These are phyloP conservation scores for Crotalus tigris DNA, from an alignment of 2,113 vertebrate genomes.

Conservation along the genomic window DNA sequence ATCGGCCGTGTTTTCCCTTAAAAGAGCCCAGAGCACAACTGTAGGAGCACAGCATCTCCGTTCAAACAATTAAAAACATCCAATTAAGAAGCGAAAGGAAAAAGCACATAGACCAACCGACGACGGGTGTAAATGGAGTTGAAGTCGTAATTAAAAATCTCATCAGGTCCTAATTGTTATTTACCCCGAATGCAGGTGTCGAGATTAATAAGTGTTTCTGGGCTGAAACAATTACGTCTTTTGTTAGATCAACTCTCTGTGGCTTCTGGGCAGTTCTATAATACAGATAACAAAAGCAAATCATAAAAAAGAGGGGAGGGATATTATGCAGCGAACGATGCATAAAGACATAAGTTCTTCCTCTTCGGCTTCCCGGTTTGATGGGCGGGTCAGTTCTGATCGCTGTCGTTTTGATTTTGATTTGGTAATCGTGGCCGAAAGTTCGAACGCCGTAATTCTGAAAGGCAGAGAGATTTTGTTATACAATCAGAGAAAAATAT, in stretches of 20 bases:
- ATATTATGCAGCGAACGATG: not conserved
- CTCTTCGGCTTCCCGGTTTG: not conserved
- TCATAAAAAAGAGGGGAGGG: slow-evolving; percentile 24
- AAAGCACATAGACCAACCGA: not conserved
- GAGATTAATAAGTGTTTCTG: not conserved
- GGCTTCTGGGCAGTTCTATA: not conserved
- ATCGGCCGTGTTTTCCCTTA: not conserved
- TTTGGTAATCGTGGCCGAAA: slow-evolving; percentile 28
- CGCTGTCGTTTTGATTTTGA: slow-evolving; percentile 33
- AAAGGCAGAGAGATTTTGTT: slow-evolving; percentile 34
- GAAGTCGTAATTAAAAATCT: slow-evolving; percentile 7
- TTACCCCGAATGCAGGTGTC: not conserved
- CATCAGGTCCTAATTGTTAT: not conserved
- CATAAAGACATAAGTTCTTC: slow-evolving; percentile 11
- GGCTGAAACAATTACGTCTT: slow-evolving; percentile 19
- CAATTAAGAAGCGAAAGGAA: not conserved
- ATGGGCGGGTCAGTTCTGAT: slow-evolving; percentile 9
- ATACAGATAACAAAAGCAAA: slow-evolving; percentile 26
- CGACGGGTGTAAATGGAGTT: not conserved
- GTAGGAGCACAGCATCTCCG: not conserved
- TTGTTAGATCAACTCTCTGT: not conserved
- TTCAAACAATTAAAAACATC: not conserved
- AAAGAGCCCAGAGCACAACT: not conserved
- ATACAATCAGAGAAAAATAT: slow-evolving; percentile 6
- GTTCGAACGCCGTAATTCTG: not conserved